Base-by-base conservation (phyloP, 1,140 invertebrate genomes). In the Drosophila lowei region DNA sequence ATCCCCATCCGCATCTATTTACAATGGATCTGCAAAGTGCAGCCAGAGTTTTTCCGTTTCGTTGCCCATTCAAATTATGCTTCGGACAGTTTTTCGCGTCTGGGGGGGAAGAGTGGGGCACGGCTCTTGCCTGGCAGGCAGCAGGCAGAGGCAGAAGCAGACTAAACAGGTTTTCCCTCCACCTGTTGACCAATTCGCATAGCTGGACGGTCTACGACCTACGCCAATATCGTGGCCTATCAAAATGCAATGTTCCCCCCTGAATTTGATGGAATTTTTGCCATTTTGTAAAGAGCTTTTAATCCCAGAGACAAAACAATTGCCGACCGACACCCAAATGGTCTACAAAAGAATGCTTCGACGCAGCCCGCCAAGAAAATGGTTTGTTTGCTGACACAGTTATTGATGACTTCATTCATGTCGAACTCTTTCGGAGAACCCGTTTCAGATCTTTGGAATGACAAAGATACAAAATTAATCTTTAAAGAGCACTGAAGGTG, bases 161-260 rank as follows among this genome's bases (percentile, higher is more conserved):
- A 64, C 43, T 54, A 83, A 81, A 81, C 81, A 71, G 79, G 72
- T 57, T 77, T 71, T 65, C 66, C 75, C 66, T 65, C 61, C 76
- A 73, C 75, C 76, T 79, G 75, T 84, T 83, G 72, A 64, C 80
- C 80, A 85, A 79, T 72, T 77, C 54, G 75, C 75, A 84, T 79
- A 75, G 79, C 57, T 83, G 63, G 71, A 79, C 79, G 71, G 79
- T 78, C 70, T 78, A 72, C 79, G 79, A 83, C 79, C 79, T 83
- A 83, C 79, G 76, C 65, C 80, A 83, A 83, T 68, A 30, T 30
- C 28, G 28, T 38, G n/a, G n/a, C 25, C 41, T 47, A 21, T 48
- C 34, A 38, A 48, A 3, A 11, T 70, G 52, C 55, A 44, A 41
- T 70, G 58, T 46, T 30, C 34, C 58, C 21, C 16, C 41, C 23